Evolutionary conservation across 2,888 invertebrate genomes (phyloP).

Genomic region (Pogonocherus hispidulus): DNA sequence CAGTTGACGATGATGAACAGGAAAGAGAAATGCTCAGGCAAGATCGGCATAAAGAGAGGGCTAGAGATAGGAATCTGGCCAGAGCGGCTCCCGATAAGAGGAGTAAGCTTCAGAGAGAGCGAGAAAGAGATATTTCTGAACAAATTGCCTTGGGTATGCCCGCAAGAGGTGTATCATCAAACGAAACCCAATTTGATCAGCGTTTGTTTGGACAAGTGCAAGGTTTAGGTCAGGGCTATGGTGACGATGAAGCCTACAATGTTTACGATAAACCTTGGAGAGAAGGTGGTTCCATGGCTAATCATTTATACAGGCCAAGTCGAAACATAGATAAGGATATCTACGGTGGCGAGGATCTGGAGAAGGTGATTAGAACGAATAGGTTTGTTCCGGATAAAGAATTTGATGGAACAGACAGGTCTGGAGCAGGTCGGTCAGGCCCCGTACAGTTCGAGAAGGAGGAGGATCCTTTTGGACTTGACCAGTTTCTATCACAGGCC

Average conservation of each 20-base stretch:
- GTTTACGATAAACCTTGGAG: constrained; percentile 99
- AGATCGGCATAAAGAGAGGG: constrained; percentile 92
- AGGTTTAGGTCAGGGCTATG: constrained; percentile 91
- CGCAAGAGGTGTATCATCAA: constrained; percentile 75
- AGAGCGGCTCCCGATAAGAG: constrained; percentile 96
- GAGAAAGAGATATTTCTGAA: constrained; percentile 98
- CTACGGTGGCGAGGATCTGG: constrained; percentile 92
- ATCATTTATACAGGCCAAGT: constrained; percentile 91
- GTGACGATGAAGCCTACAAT: constrained; percentile 97
- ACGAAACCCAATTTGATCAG: constrained; percentile 94
- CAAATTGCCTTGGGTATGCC: constrained; percentile 98
- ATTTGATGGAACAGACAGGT: constrained; percentile 91
- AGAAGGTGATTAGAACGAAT: constrained; percentile 88
- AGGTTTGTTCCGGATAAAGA: constrained; percentile 98
- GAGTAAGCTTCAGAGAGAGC: constrained; percentile 87
- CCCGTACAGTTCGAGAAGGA: constrained; percentile 97
- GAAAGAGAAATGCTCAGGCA: constrained; percentile 90
- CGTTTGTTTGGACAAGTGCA: constrained; percentile 94
- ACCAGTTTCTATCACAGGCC: constrained; percentile 97
- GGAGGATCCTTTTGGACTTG: constrained; percentile 97
- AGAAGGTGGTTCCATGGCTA: constrained; percentile 85
- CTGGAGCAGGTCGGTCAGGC: constrained; percentile 80
- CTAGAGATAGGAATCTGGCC: constrained; percentile 92
- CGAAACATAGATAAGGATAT: constrained; percentile 91
- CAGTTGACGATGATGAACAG: constrained; percentile 76